Evolutionary conservation across 2,888 invertebrate species (phyloP).

Genomic region (Microctonus brassicae): DNA sequence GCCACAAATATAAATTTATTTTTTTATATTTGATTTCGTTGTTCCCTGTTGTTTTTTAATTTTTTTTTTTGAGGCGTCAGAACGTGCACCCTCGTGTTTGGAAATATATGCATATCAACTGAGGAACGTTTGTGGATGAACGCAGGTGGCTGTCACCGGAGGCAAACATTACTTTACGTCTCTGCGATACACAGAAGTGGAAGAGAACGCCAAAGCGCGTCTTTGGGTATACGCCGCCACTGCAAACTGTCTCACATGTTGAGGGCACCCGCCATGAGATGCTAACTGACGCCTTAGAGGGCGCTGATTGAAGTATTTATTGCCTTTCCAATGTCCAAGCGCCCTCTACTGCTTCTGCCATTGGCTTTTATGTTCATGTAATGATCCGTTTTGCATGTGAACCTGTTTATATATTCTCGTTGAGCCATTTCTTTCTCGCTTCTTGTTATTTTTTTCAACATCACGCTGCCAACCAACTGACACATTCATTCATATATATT

Average conservation of each 20-base stretch:
- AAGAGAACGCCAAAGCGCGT: slow-evolving; percentile 50
- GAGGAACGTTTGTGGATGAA: slow-evolving; percentile 46
- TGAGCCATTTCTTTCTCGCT: slow-evolving; percentile 14
- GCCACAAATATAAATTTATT: slow-evolving; percentile 39
- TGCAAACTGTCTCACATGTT: slow-evolving; percentile 52
- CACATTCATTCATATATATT: not conserved
- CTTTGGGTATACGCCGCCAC: slow-evolving; percentile 64
- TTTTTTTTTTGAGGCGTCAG: slow-evolving; percentile 1
- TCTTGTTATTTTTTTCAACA: not conserved
- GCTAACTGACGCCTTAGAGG: slow-evolving; percentile 68
- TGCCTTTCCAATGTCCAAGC: slow-evolving; percentile 50
- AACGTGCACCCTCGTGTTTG: slow-evolving; percentile 24
- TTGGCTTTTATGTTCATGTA: slow-evolving; percentile 59
- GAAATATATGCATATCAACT: slow-evolving; percentile 60
- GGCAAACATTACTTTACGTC: slow-evolving; percentile 60
- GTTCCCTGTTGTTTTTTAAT: not conserved
- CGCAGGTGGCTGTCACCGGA: slow-evolving; percentile 67
- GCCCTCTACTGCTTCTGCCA: slow-evolving; percentile 36
- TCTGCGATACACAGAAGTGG: slow-evolving; percentile 53
- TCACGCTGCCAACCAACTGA: slow-evolving; percentile 5
- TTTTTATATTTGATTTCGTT: not conserved
- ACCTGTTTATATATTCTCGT: slow-evolving; percentile 2
- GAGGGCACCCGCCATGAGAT: slow-evolving; percentile 53
- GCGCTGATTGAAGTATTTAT: slow-evolving; percentile 69
- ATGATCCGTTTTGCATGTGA: slow-evolving; percentile 65